Evolutionary conservation across 2,888 invertebrate genomes (phyloP).

Genomic region (Hyalella azteca): DNA sequence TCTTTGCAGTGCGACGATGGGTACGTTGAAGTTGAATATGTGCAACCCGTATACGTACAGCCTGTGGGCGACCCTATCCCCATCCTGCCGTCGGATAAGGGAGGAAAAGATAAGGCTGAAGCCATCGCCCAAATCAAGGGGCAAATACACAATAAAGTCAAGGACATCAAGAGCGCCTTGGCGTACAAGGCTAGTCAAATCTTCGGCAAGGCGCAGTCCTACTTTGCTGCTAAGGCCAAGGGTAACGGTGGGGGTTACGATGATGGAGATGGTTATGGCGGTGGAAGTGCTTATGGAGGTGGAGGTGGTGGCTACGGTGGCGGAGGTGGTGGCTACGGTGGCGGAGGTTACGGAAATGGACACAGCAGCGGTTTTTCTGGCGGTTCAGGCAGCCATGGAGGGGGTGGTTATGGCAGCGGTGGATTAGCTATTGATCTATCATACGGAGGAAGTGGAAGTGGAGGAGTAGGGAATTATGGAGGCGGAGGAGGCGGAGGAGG

Average conservation of each 20-base stretch:
- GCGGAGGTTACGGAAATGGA: not conserved
- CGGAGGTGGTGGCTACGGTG: not conserved
- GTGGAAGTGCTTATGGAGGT: not conserved
- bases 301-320: constrained; percentile 12
- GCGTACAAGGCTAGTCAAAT: constrained; percentile 3
- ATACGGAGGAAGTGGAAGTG: not conserved
- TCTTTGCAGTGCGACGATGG: constrained; percentile 12
- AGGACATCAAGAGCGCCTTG: constrained; percentile 15
- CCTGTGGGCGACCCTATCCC: constrained; percentile 53
- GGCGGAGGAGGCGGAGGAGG: not conserved
- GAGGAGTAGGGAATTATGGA: not conserved
- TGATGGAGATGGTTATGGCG: not conserved
- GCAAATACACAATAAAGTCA: not conserved
- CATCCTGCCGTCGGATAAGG: constrained; percentile 40
- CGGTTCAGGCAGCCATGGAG: not conserved
- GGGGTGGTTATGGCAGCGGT: not conserved
- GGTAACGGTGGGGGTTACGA: not conserved
- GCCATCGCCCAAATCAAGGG: constrained; percentile 20
- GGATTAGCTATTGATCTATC: no score
- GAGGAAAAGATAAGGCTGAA: constrained; percentile 8
- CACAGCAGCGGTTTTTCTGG: no score
- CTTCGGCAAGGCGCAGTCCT: not conserved
- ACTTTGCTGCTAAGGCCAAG: not conserved
- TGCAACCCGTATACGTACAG: constrained; percentile 51
- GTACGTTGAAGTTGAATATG: constrained; percentile 42